Base-by-base conservation (phyloP, 2,797 vertebrate species). In the Phoebastria nigripes region DNA sequence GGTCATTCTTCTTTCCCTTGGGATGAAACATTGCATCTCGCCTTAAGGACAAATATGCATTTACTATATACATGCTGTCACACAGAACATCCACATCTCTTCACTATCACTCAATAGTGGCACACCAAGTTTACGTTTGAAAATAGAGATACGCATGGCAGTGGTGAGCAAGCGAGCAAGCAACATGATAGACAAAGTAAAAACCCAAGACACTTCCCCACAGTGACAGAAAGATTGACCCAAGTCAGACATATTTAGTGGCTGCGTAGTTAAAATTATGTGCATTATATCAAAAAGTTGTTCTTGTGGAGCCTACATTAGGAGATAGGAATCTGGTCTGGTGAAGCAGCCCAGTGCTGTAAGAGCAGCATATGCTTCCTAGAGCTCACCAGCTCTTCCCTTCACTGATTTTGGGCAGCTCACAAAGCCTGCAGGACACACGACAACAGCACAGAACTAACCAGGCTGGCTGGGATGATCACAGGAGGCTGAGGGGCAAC, bases 21-120 rank as follows among this genome's bases (percentile, higher is more conserved):
- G 84, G 93, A 92, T 92, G 78, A 95, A 94, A 90, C 92, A 65
- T 2, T 77, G 78, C 74, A 80, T 89, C 79, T 94, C 0, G 44
- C 89, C 81, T 89, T 81, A 77, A 91, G 95, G 90, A 94, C 92
- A 96, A 96, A 91, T 93, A 94, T 95, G 93, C 92, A 94, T 88
- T 87, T 91, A 28, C 71, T 95, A 47, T 89, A 94, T 67, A 96
- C 87, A 93, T 7, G 5, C 81, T 92, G 94, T 94, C 96, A 91
- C 81, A 73, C 52, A 61, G 88, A 96, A 80, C 93, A 96, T 95
- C 87, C 96, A 72, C 79, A 47, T 92, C 90, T 62, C 82, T 74
- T 97, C 93, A 92, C 56, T 86, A 74, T 62, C 93, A 95, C 95
- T 87, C 0, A 11, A 71, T 74, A 92, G 81, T 63, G 61, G 63